Percentiles rank a stretch among this genome's conserved stretches.
These are phyloP conservation scores for Melanostoma scalare DNA, from an alignment of 2,888 invertebrate genomes.

Conservation along the genomic window DNA sequence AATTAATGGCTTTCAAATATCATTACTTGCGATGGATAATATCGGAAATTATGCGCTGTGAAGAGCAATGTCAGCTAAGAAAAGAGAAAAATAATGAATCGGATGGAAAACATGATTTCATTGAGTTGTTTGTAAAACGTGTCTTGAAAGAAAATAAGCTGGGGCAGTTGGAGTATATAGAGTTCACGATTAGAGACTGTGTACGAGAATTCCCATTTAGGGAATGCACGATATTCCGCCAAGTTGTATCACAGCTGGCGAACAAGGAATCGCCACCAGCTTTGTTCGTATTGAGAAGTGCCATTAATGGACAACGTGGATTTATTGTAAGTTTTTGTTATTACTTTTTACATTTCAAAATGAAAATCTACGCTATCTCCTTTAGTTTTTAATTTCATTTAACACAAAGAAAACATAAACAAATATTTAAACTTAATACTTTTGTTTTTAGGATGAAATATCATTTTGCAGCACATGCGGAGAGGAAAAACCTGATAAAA, in stretches of 20 bases:
- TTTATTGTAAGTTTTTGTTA: slow-evolving; percentile 83
- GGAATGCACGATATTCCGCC: slow-evolving; percentile 94
- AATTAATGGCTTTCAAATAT: slow-evolving; percentile 94
- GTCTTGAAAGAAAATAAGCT: slow-evolving; percentile 89
- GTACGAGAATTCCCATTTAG: slow-evolving; percentile 95
- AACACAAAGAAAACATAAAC: no score
- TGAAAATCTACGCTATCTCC: no score
- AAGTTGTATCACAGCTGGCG: slow-evolving; percentile 89
- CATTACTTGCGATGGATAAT: slow-evolving; percentile 91
- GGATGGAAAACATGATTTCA: slow-evolving; percentile 83
- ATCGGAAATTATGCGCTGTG: slow-evolving; percentile 87
- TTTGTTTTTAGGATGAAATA: slow-evolving; percentile 83
- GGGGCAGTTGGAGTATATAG: slow-evolving; percentile 87
- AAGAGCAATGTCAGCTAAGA: slow-evolving; percentile 85
- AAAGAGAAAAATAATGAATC: slow-evolving; percentile 79
- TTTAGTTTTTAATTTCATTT: no score
- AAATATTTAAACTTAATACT: background rate
- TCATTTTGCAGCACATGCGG: slow-evolving; percentile 92
- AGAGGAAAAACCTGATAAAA: slow-evolving; percentile 93
- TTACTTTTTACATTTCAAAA: background rate
- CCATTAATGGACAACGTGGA: slow-evolving; percentile 94
- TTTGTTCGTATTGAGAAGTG: slow-evolving; percentile 88
- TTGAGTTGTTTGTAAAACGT: slow-evolving; percentile 89
- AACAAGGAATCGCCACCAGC: slow-evolving; percentile 88
- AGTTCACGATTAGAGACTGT: slow-evolving; percentile 91